Percentiles rank a stretch among this genome's conserved stretches.
Conservation (phyloP, 2,113 vertebrate species). For the Prochilodus magdalenae region DNA sequence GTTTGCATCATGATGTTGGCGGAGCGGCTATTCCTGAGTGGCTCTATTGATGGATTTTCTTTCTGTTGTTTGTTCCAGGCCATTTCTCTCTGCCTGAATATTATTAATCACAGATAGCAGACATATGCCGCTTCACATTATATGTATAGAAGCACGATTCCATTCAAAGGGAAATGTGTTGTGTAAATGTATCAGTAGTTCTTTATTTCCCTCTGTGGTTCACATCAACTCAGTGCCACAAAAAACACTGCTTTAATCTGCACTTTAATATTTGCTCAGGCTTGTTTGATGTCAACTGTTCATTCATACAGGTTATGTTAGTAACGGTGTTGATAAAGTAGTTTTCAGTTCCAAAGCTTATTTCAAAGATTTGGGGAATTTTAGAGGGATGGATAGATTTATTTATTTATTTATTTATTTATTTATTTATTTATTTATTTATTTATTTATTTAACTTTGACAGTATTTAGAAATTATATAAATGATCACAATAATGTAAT, state of each 20-base stretch:
- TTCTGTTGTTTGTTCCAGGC: neutral
- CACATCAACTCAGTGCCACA: neutral
- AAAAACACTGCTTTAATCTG: neutral
- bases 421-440: no score
- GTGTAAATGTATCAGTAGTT: neutral
- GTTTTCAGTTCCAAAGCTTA: no score
- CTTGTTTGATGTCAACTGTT: neutral
- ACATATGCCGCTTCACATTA: neutral
- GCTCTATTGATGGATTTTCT: neutral
- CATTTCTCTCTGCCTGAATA: constrained; percentile 1
- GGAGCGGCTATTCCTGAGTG: neutral
- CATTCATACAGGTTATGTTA: constrained; percentile 15
- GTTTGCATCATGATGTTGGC: neutral
- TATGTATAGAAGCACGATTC: neutral
- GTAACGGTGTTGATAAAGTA: constrained; percentile 29
- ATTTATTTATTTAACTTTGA: no score
- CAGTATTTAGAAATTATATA: no score
- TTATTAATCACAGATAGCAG: constrained; percentile 3
- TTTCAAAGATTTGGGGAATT: no score
- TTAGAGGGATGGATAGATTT: no score
- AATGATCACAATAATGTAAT: no score
- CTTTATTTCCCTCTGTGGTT: neutral
- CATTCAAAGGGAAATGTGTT: neutral
- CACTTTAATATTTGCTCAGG: neutral
- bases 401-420: no score